phyloP scores from a whole-genome alignment of 2,113 vertebrate genomes.

The Agapornis roseicollis region DNA sequence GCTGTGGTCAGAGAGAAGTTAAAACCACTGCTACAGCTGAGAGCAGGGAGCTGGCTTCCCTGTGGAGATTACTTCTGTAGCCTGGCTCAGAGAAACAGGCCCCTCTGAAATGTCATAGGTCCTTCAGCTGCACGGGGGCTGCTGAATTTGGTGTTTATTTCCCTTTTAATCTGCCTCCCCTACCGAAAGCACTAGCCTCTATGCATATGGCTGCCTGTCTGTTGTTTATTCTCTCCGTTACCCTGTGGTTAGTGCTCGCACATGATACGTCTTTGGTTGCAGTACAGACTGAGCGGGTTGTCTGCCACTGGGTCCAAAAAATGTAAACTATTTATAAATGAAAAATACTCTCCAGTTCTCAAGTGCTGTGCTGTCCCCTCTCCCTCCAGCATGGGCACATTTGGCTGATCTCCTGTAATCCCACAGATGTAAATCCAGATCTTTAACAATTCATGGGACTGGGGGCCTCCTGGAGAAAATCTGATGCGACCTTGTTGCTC shows the following conservation, averaged over 20 bases:
- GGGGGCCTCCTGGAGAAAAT: background rate
- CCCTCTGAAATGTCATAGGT: background rate
- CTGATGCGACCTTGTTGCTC: slow-evolving; percentile 26
- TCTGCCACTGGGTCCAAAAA: slow-evolving; percentile 70
- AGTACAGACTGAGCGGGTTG: slow-evolving; percentile 71
- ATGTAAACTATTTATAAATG: slow-evolving; percentile 82
- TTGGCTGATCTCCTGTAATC: slow-evolving; percentile 72
- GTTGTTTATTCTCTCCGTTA: slow-evolving; percentile 77
- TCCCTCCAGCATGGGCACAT: slow-evolving; percentile 54
- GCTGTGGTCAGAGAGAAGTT: background rate
- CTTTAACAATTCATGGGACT: slow-evolving; percentile 24
- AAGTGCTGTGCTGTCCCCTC: slow-evolving; percentile 66
- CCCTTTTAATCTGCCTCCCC: slow-evolving; percentile 16
- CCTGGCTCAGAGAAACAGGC: background rate
- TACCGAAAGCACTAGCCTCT: background rate
- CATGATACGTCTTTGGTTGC: slow-evolving; percentile 75
- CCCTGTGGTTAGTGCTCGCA: slow-evolving; percentile 75
- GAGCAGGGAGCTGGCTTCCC: background rate
- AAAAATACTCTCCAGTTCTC: slow-evolving; percentile 71
- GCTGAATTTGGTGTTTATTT: background rate
- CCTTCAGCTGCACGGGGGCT: background rate
- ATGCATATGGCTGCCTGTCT: slow-evolving; percentile 66
- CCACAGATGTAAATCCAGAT: slow-evolving; percentile 51
- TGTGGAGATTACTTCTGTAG: background rate
- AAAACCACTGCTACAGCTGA: background rate